phyloP scores from a whole-genome alignment of 2,797 vertebrate genomes.

The Pangasius krempfi region DNA sequence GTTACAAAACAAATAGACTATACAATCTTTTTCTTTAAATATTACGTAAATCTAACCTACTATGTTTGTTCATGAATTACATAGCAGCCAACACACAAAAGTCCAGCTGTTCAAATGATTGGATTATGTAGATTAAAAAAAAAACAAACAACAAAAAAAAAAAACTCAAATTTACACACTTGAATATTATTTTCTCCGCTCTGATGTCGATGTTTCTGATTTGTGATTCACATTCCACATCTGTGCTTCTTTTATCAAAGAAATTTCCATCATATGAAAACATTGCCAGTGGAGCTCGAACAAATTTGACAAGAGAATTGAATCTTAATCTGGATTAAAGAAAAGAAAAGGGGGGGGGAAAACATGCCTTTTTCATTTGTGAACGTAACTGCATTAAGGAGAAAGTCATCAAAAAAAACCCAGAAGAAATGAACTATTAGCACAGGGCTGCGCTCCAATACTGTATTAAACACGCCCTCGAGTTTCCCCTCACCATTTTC shows the following conservation, averaged over 20 bases:
- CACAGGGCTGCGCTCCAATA: neutral
- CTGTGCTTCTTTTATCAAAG: slow-evolving; percentile 85
- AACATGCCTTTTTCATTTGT: neutral
- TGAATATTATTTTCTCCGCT: slow-evolving; percentile 89
- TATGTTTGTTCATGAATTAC: slow-evolving; percentile 99
- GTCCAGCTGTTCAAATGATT: slow-evolving; percentile 97
- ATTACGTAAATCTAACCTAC: slow-evolving; percentile 98
- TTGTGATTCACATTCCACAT: slow-evolving; percentile 88
- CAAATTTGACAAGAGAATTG: neutral
- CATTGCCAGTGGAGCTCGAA: slow-evolving; percentile 64
- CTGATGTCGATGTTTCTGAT: slow-evolving; percentile 68
- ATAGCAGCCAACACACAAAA: slow-evolving; percentile 97
- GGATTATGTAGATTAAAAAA: slow-evolving; percentile 88
- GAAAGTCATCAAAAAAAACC: neutral
- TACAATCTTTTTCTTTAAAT: slow-evolving; percentile 99
- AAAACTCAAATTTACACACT: slow-evolving; percentile 92
- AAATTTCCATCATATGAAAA: slow-evolving; percentile 65
- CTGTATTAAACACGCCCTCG: neutral
- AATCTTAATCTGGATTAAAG: slow-evolving; percentile 59
- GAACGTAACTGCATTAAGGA: slow-evolving; percentile 60
- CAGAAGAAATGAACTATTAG: neutral
- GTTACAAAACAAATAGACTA: slow-evolving; percentile 99
- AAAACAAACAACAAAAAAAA: slow-evolving; percentile 78
- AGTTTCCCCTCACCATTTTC: neutral
- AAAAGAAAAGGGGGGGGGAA: neutral